Percentiles rank a stretch among this genome's conserved stretches.
phyloP scores from a whole-genome alignment of 92 coral and sea anemone species.

The Porites lobata region DNA sequence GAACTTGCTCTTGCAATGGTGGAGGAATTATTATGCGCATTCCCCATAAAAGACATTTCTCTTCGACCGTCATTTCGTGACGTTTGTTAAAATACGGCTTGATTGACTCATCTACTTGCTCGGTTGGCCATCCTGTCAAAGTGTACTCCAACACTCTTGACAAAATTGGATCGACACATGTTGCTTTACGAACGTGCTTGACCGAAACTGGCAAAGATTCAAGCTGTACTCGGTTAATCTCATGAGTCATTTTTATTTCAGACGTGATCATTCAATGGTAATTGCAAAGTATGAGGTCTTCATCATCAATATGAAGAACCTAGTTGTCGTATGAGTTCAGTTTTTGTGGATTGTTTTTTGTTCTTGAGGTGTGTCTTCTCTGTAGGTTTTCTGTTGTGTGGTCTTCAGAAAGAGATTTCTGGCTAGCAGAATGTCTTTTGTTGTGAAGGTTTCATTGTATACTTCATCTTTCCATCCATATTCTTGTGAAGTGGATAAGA shows the following conservation, averaged over 20 bases:
- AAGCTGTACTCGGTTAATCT: not conserved
- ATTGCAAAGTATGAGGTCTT: not conserved
- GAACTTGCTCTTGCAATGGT: slow-evolving; percentile 4
- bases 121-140: slow-evolving; percentile 11
- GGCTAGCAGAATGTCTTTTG: slow-evolving; percentile 37
- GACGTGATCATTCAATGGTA: not conserved
- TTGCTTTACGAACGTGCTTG: slow-evolving; percentile 17
- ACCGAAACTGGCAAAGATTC: slow-evolving; percentile 23
- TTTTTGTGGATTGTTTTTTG: not conserved
- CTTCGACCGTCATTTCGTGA: slow-evolving; percentile 34
- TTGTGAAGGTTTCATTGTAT: slow-evolving; percentile 21
- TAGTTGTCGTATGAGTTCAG: slow-evolving; percentile 10
- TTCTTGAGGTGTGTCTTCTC: slow-evolving; percentile 7
- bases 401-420: not conserved
- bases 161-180: slow-evolving; percentile 17
- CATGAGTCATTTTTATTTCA: slow-evolving; percentile 11
- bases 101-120: slow-evolving; percentile 17
- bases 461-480: slow-evolving; percentile 15
- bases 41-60: slow-evolving; percentile 43
- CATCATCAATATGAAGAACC: slow-evolving; percentile 23
- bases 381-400: not conserved
- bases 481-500: slow-evolving; percentile 37
- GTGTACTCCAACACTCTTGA: slow-evolving; percentile 19
- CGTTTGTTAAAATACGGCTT: slow-evolving; percentile 32
- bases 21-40: slow-evolving; percentile 28